These are phyloP conservation scores for Labeo catla DNA, from an alignment of 2,113 vertebrate genomes.

Conservation along the genomic window DNA sequence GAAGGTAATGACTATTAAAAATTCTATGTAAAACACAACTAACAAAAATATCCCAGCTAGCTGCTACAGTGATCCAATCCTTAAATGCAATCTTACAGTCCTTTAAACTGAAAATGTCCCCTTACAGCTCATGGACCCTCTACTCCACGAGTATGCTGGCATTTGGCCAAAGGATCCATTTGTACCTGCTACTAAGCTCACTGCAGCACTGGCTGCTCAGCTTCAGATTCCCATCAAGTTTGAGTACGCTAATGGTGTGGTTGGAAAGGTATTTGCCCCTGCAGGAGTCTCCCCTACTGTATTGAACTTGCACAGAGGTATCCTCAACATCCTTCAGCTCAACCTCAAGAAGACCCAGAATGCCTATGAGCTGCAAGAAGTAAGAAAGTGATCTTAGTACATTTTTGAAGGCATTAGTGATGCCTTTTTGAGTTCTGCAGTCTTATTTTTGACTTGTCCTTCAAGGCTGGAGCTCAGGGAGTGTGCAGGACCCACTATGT, in stretches of 20 bases:
- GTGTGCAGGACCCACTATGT: conserved; percentile 83
- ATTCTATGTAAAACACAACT: too few species aligned
- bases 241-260: conserved; percentile 75
- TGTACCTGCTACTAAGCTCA: conserved; percentile 71
- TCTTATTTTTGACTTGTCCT: neutral
- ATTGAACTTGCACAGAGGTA: conserved; percentile 79
- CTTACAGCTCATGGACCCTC: conserved; percentile 71
- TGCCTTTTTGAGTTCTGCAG: neutral
- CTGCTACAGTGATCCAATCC: too few species aligned
- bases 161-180: conserved; percentile 73
- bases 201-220: conserved; percentile 66
- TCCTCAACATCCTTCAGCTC: conserved; percentile 77
- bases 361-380: conserved; percentile 83
- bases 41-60: too few species aligned
- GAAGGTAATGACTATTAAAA: conserved; percentile 70
- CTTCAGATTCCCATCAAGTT: conserved; percentile 74
- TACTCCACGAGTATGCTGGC: conserved; percentile 75
- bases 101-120: conserved; percentile 40
- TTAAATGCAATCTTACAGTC: too few species aligned
- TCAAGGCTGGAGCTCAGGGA: conserved; percentile 81
- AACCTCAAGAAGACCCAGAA: conserved; percentile 81
- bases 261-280: conserved; percentile 76
- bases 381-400: conserved; percentile 53
- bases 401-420: neutral
- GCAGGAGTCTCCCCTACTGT: conserved; percentile 66